Conservation (phyloP, 2,888 invertebrate species). For the Apodemia duryi region DNA sequence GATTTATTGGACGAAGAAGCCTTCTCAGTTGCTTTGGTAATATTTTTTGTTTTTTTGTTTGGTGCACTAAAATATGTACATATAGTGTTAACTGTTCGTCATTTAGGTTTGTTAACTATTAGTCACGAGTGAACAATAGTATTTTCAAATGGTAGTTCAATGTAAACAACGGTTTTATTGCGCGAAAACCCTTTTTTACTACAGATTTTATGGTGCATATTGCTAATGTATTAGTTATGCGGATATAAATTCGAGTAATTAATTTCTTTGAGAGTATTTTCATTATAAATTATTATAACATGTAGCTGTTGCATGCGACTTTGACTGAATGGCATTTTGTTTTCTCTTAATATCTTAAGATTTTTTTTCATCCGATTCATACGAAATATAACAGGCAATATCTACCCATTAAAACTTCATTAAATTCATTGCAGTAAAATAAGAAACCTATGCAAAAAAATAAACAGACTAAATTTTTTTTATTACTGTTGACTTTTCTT, state of each 20-base stretch:
- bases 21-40: constrained; percentile 55
- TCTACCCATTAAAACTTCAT: too few relatives aligned
- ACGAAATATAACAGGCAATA: too few relatives aligned
- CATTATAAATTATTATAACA: neutral
- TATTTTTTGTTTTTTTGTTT: constrained; percentile 10
- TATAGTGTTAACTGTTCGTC: neutral
- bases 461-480: too few relatives aligned
- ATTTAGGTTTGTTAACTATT: neutral
- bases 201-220: neutral
- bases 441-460: too few relatives aligned
- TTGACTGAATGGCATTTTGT: too few relatives aligned
- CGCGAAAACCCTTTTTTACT: neutral
- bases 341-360: too few relatives aligned
- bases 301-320: neutral
- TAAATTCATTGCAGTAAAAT: too few relatives aligned
- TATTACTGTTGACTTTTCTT: too few relatives aligned
- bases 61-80: neutral
- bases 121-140: neutral
- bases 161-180: neutral
- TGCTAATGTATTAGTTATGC: neutral
- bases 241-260: neutral
- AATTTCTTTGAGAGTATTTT: neutral
- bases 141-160: neutral
- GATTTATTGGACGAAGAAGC: constrained; percentile 37
- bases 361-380: too few relatives aligned